Evolutionary conservation across 1,140 invertebrate genomes (phyloP).

Genomic region (Chironomus striatipennis): DNA sequence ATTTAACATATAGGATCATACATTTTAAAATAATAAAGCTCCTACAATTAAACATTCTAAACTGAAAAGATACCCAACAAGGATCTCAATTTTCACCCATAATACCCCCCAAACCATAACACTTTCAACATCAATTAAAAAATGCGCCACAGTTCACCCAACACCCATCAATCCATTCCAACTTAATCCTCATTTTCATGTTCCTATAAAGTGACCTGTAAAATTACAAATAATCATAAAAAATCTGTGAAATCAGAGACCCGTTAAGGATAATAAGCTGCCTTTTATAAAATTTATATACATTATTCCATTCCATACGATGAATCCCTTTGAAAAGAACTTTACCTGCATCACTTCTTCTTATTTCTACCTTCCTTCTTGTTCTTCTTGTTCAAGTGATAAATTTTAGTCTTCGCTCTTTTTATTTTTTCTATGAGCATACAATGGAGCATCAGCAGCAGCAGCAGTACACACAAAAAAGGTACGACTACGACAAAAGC

Average conservation of each 20-base stretch:
- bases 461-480: slow-evolving; percentile 3
- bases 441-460: background rate
- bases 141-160: too few species aligned
- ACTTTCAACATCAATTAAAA: too few species aligned
- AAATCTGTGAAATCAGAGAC: slow-evolving; percentile 12
- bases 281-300: background rate
- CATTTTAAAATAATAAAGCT: too few species aligned
- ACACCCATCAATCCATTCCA: too few species aligned
- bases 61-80: too few species aligned
- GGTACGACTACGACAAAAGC: background rate
- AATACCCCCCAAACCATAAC: too few species aligned
- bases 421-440: background rate
- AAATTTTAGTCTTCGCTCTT: background rate
- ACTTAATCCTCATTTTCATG: too few species aligned
- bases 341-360: background rate
- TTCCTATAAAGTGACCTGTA: background rate
- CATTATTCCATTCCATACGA: background rate
- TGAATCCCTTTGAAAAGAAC: background rate
- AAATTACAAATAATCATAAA: slow-evolving; percentile 15
- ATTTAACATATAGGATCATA: too few species aligned
- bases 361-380: background rate
- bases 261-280: slow-evolving; percentile 12
- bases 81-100: too few species aligned
- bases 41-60: too few species aligned
- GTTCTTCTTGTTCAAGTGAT: background rate